Percentiles rank a stretch among this genome's conserved stretches.
Conservation (phyloP, 1,140 invertebrate genomes). For the Drosophila saltans region DNA sequence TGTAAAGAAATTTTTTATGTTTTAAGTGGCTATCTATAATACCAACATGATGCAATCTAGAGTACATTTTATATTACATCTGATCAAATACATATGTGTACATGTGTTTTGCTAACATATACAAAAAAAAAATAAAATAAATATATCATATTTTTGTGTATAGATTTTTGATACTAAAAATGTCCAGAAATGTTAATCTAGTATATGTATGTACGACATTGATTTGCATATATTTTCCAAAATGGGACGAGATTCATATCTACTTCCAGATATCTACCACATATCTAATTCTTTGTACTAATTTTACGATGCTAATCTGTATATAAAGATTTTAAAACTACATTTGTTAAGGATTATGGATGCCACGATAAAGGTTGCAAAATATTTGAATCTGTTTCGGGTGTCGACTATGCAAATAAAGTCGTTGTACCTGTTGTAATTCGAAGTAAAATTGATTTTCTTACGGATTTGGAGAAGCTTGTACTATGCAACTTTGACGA, state of each 20-base stretch:
- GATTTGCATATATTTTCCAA: not conserved
- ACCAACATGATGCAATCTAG: not conserved
- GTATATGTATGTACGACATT: not conserved
- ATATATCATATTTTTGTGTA: not conserved
- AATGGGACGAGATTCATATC: not conserved
- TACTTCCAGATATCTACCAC: not conserved
- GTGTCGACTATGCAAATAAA: not conserved
- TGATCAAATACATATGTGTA: not conserved
- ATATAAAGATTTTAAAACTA: not conserved
- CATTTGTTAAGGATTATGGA: not conserved
- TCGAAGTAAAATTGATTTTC: not conserved
- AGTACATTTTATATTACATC: not conserved
- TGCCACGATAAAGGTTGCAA: not conserved
- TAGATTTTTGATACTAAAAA: not conserved
- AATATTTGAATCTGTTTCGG: not conserved
- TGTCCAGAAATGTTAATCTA: not conserved
- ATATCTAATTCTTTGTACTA: not conserved
- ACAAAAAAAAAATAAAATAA: not conserved
- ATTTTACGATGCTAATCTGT: not conserved
- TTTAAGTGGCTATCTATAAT: not conserved
- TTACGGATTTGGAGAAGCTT: not conserved
- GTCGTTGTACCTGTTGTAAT: not conserved
- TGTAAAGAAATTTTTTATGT: not conserved
- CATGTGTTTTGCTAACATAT: too few species aligned
- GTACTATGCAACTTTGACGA: not conserved